Evolutionary conservation across 2,888 invertebrate species (phyloP), one percentile per base, ranked within the genome.

Genomic region (Aspidiotus destructor): DNA sequence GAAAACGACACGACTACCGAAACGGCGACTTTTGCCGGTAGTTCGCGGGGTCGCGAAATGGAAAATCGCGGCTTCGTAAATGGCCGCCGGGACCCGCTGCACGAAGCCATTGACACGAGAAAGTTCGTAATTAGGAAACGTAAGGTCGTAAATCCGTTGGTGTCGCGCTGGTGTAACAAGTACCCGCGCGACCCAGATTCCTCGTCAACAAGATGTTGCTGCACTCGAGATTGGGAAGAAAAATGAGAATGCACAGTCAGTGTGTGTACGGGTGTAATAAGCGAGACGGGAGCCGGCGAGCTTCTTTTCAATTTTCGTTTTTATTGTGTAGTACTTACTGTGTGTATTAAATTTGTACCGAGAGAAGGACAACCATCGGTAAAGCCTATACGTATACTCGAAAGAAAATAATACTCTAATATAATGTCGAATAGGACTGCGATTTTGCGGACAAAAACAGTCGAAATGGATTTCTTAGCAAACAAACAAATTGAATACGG

Each of bases 71-170:
- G 48, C 11, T n/a, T 48, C 48, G 48, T 48, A n/a, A 48, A 48
- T n/a, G 48, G 48, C 48, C 48, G 48, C 48, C 10, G 48, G 48
- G 48, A 48, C 48, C n/a, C 48, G 48, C 28, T 28, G 48, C 6
- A 48, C 48, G 48, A 48, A 13, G 48, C 48, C 48, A 48, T 13
- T 48, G 48, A 48, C 48, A 48, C 48, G 48, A 48, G 48, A 48
- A 48, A 48, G 48, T 48, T 48, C 48, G 48, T 48, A 48, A 48
- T 48, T 48, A 48, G 48, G 48, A 48, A 48, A 48, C 48, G n/a
- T 48, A 48, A 48, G 11, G n/a, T 48, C 48, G 48, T 48, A 48
- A 48, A 48, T 48, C n/a, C 48, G 48, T n/a, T 13, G 48, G 10
- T 48, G 48, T 11, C n/a, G 48, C 28, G 28, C 48, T 11, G n/a